Evolutionary conservation across 2,113 vertebrate genomes (phyloP).

Genomic region (Ailurus styani): DNA sequence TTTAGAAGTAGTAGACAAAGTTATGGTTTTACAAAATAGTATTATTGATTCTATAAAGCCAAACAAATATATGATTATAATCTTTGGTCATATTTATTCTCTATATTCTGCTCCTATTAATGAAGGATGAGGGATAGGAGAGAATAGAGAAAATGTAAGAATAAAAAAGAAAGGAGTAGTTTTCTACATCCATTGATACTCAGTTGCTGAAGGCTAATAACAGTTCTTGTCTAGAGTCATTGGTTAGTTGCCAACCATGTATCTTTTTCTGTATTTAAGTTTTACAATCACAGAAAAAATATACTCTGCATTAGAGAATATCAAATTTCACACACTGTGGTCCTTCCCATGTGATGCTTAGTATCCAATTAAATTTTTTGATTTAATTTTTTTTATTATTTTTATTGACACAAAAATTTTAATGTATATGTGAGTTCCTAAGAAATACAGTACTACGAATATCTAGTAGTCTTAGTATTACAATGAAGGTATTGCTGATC

Average conservation of each 20-base stretch:
- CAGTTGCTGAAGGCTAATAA: neutral
- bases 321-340: neutral
- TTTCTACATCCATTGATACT: neutral
- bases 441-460: neutral
- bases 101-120: neutral
- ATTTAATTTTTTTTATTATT: neutral
- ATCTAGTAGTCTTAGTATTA: neutral
- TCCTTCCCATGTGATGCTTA: neutral
- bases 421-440: neutral
- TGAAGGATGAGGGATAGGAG: neutral
- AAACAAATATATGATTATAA: neutral
- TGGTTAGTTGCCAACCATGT: neutral
- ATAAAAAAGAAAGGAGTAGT: neutral
- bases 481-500: neutral
- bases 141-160: neutral
- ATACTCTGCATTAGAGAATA: neutral
- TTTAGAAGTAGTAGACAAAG: neutral
- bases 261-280: neutral
- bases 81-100: neutral
- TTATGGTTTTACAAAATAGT: neutral
- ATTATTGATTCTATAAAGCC: neutral
- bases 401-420: neutral
- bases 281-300: neutral
- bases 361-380: neutral
- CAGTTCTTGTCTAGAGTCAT: neutral